Evolutionary conservation across 2,888 invertebrate species (phyloP).

Genomic region (Lochmaea crataegi): DNA sequence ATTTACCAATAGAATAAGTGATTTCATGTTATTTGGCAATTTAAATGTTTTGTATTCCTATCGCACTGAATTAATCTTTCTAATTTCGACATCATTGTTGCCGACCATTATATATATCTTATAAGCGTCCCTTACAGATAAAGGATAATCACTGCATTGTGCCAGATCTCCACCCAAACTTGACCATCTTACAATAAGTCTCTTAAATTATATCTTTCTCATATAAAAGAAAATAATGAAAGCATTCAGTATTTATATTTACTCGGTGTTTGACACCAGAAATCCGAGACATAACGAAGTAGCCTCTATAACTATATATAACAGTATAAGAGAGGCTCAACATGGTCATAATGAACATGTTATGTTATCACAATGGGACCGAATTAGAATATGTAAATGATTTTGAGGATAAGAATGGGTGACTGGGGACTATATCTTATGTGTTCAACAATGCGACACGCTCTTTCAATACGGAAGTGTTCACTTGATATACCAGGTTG

Average conservation of each 20-base stretch:
- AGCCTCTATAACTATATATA: slow-evolving; percentile 27
- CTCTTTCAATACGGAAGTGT: slow-evolving; percentile 23
- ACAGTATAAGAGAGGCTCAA: slow-evolving; percentile 42
- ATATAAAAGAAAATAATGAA: slow-evolving; percentile 11
- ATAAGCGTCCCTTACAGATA: background rate
- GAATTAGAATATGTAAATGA: slow-evolving; percentile 57
- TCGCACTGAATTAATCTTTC: background rate
- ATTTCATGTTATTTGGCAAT: background rate
- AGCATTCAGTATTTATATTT: slow-evolving; percentile 21
- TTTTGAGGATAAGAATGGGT: slow-evolving; percentile 35
- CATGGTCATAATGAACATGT: slow-evolving; percentile 59
- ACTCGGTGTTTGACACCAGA: slow-evolving; percentile 27
- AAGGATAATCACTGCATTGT: background rate
- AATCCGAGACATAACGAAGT: slow-evolving; percentile 32
- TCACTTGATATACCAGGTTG: slow-evolving; percentile 7
- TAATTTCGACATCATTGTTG: background rate
- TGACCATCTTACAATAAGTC: background rate
- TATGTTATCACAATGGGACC: slow-evolving; percentile 53
- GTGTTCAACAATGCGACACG: slow-evolving; percentile 26
- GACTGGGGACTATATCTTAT: slow-evolving; percentile 13
- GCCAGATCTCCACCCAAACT: slow-evolving; percentile 2
- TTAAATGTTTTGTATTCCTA: background rate
- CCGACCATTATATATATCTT: background rate
- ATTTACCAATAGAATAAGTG: background rate
- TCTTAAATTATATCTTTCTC: slow-evolving; percentile 9